These are phyloP conservation scores for Idaea biselata DNA, from an alignment of 2,888 invertebrate species.

Conservation along the genomic window DNA sequence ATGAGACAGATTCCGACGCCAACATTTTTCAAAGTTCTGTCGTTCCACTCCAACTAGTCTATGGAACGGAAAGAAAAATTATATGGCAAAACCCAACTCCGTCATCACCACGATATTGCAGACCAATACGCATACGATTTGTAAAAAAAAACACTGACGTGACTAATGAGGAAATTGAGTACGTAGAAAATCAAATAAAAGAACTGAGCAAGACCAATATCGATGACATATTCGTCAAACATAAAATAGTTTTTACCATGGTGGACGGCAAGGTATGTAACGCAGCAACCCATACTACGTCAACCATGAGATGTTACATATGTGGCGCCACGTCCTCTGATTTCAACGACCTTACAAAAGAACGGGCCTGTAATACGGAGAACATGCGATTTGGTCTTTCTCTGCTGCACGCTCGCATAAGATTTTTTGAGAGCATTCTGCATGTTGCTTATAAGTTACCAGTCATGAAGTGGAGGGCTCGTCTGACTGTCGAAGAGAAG, in stretches of 20 bases:
- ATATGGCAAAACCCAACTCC: constrained; percentile 34
- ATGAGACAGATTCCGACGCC: constrained; percentile 25
- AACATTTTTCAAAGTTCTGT: constrained; percentile 34
- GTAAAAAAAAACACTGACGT: constrained; percentile 11
- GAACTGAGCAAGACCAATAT: constrained; percentile 10
- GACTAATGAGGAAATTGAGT: constrained; percentile 24
- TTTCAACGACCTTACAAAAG: constrained; percentile 20
- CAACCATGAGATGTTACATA: constrained; percentile 37
- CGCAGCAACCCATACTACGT: too few relatives aligned
- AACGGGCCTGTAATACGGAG: constrained; percentile 7
- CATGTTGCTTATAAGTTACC: constrained; percentile 15
- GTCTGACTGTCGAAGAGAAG: constrained; percentile 18
- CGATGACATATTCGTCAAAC: constrained; percentile 14
- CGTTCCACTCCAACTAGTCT: constrained; percentile 11
- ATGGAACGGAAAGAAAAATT: constrained; percentile 16
- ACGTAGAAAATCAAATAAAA: constrained; percentile 15
- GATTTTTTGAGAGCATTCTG: constrained; percentile 22
- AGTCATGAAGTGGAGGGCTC: constrained; percentile 22
- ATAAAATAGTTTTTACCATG: constrained; percentile 34
- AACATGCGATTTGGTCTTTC: constrained; percentile 23
- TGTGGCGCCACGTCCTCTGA: constrained; percentile 25
- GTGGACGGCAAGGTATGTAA: constrained; percentile 43
- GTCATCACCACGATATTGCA: constrained; percentile 30
- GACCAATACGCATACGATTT: constrained; percentile 25
- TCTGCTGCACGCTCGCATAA: constrained; percentile 25